Evolutionary conservation across 2,113 vertebrate genomes (phyloP).

Genomic region (Sylvilagus bachmani): DNA sequence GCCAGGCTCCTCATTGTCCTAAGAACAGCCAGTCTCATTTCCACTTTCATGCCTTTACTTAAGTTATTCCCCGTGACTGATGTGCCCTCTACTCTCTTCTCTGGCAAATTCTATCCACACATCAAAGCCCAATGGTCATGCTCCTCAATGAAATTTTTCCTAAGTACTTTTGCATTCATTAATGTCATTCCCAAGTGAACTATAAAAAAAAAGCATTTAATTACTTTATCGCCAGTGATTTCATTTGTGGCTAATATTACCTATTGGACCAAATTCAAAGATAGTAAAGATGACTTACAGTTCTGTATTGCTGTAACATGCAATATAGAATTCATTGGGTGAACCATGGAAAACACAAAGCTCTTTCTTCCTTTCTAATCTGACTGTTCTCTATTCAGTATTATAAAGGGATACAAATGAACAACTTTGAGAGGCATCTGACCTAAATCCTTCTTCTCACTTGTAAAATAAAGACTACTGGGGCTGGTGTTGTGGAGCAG

Average conservation of each 20-base stretch:
- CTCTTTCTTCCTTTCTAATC: background rate
- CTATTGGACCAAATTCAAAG: background rate
- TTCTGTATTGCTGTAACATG: background rate
- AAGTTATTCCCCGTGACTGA: background rate
- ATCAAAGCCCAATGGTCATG: background rate
- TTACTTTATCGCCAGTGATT: background rate
- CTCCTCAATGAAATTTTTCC: background rate
- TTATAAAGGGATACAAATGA: background rate
- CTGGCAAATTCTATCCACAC: background rate
- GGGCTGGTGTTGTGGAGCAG: too few relatives aligned
- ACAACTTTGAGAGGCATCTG: background rate
- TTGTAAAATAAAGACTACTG: background rate
- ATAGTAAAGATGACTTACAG: background rate
- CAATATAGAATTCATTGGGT: background rate
- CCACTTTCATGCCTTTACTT: background rate
- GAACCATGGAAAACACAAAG: background rate
- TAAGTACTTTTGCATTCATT: background rate
- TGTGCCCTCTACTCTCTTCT: background rate
- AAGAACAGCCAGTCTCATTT: background rate
- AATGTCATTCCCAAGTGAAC: background rate
- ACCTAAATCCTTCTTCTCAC: slow-evolving; percentile 25
- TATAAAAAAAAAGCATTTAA: background rate
- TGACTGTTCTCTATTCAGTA: background rate
- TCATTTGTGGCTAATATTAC: background rate
- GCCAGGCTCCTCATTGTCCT: background rate